Conservation (phyloP, 2,888 invertebrate species). For the Phrixothrix hirtus region DNA sequence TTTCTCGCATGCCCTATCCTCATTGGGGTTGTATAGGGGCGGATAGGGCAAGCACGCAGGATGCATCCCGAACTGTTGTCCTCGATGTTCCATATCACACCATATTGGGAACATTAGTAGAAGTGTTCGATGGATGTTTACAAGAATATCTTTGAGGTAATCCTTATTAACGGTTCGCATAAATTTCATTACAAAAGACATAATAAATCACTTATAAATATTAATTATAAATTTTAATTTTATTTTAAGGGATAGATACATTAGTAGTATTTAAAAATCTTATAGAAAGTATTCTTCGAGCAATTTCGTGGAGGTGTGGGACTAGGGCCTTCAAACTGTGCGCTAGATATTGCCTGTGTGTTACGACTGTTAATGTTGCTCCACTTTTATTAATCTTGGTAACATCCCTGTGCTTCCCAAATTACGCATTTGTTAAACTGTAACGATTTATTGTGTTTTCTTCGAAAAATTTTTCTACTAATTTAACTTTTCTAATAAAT, state of each 20-base stretch:
- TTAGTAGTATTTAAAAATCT: too few species aligned
- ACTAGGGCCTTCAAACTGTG: conserved; percentile 19
- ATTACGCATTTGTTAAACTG: conserved; percentile 13
- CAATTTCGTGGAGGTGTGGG: conserved; percentile 8
- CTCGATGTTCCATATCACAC: conserved; percentile 25
- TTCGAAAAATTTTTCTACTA: neutral
- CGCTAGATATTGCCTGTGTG: conserved; percentile 34
- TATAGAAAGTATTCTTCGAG: conserved; percentile 9
- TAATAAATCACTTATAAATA: too few species aligned
- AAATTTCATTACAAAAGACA: neutral
- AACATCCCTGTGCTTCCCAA: conserved; percentile 8
- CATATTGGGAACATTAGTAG: conserved; percentile 19
- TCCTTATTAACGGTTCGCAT: neutral
- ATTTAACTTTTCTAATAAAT: neutral
- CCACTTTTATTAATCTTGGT: conserved; percentile 33
- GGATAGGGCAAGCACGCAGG: conserved; percentile 17
- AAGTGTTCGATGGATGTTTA: conserved; percentile 10
- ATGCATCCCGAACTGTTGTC: conserved; percentile 27
- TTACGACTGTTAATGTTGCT: conserved; percentile 35
- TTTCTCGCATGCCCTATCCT: conserved; percentile 22
- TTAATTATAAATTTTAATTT: too few species aligned
- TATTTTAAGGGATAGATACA: too few species aligned
- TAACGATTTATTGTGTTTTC: conserved; percentile 12
- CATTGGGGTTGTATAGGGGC: conserved; percentile 19
- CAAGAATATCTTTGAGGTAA: neutral